Evolutionary conservation across 2,113 vertebrate genomes (phyloP).

Genomic region (Petroica traversi): DNA sequence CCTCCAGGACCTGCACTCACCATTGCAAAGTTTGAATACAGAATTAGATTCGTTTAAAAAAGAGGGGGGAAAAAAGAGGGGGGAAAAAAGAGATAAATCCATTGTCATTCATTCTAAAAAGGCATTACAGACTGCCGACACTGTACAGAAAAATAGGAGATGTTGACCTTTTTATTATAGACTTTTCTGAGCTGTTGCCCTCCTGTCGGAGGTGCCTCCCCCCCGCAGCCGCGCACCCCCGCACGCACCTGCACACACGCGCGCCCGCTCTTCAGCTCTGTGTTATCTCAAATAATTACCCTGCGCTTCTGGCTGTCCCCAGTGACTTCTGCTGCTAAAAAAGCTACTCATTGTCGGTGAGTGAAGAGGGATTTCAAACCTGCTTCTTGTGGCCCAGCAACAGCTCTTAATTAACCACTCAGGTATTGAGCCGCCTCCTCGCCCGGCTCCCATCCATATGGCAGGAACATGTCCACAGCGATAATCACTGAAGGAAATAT

Average conservation of each 20-base stretch:
- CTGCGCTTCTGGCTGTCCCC: slow-evolving; percentile 91
- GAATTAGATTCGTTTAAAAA: slow-evolving; percentile 84
- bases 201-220: slow-evolving; percentile 76
- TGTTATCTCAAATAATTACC: slow-evolving; percentile 99
- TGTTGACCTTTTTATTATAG: slow-evolving; percentile 93
- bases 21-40: slow-evolving; percentile 87
- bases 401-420: slow-evolving; percentile 98
- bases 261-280: slow-evolving; percentile 79
- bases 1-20: slow-evolving; percentile 74
- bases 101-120: slow-evolving; percentile 89
- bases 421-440: slow-evolving; percentile 91
- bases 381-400: slow-evolving; percentile 93
- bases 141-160: slow-evolving; percentile 86
- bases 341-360: slow-evolving; percentile 85
- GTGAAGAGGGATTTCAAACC: slow-evolving; percentile 90
- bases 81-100: slow-evolving; percentile 59
- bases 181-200: slow-evolving; percentile 73
- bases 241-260: slow-evolving; percentile 49
- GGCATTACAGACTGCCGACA: slow-evolving; percentile 84
- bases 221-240: slow-evolving; percentile 13
- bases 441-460: slow-evolving; percentile 92
- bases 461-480: slow-evolving; percentile 87
- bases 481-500: slow-evolving; percentile 91
- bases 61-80: slow-evolving; percentile 19
- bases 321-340: slow-evolving; percentile 84